Evolutionary conservation across 2,888 invertebrate species (phyloP).

Genomic region (Taphrorychus bicolor): DNA sequence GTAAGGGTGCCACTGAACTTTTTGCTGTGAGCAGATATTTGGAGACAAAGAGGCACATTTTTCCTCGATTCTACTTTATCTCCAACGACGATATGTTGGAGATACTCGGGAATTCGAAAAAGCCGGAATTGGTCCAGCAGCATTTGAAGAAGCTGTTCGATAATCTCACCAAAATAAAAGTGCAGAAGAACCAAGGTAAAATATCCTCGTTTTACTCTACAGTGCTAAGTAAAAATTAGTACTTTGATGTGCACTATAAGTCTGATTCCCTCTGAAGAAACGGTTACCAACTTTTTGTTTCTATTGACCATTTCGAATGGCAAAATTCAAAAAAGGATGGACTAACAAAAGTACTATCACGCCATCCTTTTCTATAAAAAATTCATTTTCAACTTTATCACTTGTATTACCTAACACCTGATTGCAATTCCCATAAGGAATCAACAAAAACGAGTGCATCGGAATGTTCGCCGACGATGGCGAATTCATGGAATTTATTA

Average conservation of each 20-base stretch:
- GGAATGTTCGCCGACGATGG: conserved; percentile 88
- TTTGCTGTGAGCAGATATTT: too few species aligned
- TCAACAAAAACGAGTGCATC: conserved; percentile 60
- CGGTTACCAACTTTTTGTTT: too few species aligned
- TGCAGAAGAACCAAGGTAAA: conserved; percentile 62
- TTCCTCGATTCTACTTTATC: conserved; percentile 84
- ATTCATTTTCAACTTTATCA: neutral
- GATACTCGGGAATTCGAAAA: conserved; percentile 85
- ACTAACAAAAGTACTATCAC: neutral
- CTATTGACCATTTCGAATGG: too few species aligned
- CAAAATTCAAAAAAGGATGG: too few species aligned
- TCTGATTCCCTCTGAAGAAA: too few species aligned
- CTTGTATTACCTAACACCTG: neutral
- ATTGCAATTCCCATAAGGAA: conserved; percentile 22
- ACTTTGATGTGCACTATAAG: too few species aligned
- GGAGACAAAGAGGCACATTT: conserved; percentile 87
- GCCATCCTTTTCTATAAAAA: neutral
- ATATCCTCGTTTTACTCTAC: too few species aligned
- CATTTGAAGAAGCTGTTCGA: conserved; percentile 91
- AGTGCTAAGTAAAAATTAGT: too few species aligned
- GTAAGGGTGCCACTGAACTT: too few species aligned
- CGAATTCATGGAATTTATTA: conserved; percentile 79
- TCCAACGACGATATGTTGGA: conserved; percentile 85
- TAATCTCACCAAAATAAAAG: conserved; percentile 76
- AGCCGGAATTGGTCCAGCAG: conserved; percentile 81